Evolutionary conservation across 2,797 vertebrate species (phyloP), one percentile per base, ranked within the genome.

Genomic region (Fistularia commersonii): DNA sequence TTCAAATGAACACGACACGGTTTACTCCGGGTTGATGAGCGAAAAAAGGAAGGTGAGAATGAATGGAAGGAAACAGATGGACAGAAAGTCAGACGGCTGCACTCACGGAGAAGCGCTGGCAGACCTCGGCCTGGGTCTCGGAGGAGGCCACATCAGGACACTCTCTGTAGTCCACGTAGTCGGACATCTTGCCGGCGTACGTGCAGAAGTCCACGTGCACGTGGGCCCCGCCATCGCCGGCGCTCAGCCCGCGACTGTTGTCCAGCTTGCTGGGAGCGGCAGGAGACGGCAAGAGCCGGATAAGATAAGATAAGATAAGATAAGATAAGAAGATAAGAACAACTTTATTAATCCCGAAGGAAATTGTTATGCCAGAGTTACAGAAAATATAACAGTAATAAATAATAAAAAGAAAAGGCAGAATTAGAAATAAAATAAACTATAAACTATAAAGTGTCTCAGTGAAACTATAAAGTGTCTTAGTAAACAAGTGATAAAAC

Each of bases 51-150:
- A 23, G 23, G 23, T 23, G 23, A 23, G 23, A 2, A 23, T 23
- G 23, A 23, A 2, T 23, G 23, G 23, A 23, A 23, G 23, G 23
- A 23, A 41, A 11, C 11, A 41, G 11, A 11, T 34, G 43, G 43
- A 32, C 13, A 11, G 23, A 14, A 15, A 23, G 23, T 23, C 23
- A 23, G 23, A 23, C 23, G 4, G 23, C 40, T 15, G 14, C 6
- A 87, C 89, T 93, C 57, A 98, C 97, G 0, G 95, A 98, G 72
- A 98, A 99, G 23, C 82, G 92, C 62, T 92, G 81, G 48, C 97
- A 99, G 80, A 97, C 60, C 34, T 84, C 67, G 11, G 65, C 67
- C 11, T 68, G 48, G 35, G 45, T 82, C 5, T 84, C 83, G 39
- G 54, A 23, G 50, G 68, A 6, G 1, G 57, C 45, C 31, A 90